Base-by-base conservation (phyloP, 2,797 vertebrate genomes). In the Neopelma chrysocephalum region DNA sequence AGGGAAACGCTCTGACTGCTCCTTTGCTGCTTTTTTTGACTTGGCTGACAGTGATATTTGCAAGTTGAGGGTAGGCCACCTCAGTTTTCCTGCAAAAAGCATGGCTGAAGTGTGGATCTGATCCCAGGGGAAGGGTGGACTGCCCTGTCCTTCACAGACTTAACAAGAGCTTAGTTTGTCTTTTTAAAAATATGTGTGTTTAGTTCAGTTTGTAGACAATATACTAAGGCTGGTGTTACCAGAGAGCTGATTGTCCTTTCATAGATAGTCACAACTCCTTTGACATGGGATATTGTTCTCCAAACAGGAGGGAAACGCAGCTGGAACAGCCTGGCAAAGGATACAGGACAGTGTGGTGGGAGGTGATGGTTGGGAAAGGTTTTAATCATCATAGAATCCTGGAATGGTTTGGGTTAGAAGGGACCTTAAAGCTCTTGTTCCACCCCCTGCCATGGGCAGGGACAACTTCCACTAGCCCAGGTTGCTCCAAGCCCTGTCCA, bases 401-500 rank as follows among this genome's bases (percentile, higher is more conserved):
- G 13, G 57, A 20, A 18, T 15, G 20, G 9, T 1, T 25, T 69
- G 57, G 34, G 29, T 15, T n/a, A 38, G 38, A 31, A 66, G 2
- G 4, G 17, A 11, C 3, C 6, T 58, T 25, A 9, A 66, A 45
- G 0, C 3, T 12, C 48, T 7, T 4, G 3, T 23, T 1, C 20
- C 29, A 5, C 4, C 3, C 14, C 8, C 31, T 62, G 6, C 50
- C 10, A 4, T 23, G 65, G 65, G 3, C 57, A 50, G 31, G 57
- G 42, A 19, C 66, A 57, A 4, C 12, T 57, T 0, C 58, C 60
- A 50, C 36, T 0, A 0, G 16, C 43, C 68, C 68, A 43, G 32
- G 26, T 0, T 19, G 43, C 27, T 48, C 31, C 61, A 17, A 50
- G 11, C 11, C 34, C 21, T 0, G 0, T 43, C 61, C 58, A 80